Conservation (phyloP, 2,888 invertebrate genomes). For the Polietes domitor region DNA sequence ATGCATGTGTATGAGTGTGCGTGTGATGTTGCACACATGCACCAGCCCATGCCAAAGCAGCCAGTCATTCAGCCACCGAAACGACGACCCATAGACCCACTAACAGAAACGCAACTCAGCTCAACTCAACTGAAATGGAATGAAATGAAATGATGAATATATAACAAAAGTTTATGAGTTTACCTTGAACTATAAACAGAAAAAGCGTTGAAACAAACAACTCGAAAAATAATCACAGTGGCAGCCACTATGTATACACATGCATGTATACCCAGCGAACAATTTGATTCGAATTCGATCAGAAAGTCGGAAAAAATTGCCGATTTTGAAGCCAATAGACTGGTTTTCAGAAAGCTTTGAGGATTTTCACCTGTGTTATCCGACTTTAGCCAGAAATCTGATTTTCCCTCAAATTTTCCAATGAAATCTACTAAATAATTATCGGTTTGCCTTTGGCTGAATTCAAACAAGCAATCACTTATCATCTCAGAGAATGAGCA, state of each 20-base stretch:
- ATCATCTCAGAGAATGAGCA: no score
- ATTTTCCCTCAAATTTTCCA: no score
- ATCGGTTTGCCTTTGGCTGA: no score
- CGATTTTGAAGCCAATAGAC: no score
- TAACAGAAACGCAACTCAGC: slow-evolving; percentile 18
- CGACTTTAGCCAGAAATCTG: no score
- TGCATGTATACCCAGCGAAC: no score
- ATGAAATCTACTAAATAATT: no score
- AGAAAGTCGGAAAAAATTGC: no score
- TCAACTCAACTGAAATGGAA: slow-evolving; percentile 13
- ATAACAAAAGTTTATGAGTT: slow-evolving; percentile 71
- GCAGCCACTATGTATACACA: neutral
- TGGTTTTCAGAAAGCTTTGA: no score
- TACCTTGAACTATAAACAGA: slow-evolving; percentile 77
- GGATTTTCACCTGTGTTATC: no score
- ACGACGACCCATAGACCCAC: slow-evolving; percentile 52
- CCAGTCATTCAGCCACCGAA: neutral
- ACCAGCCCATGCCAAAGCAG: slow-evolving; percentile 22
- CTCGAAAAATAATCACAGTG: slow-evolving; percentile 29
- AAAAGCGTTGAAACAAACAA: slow-evolving; percentile 34
- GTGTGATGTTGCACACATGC: slow-evolving; percentile 14
- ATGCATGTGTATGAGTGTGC: slow-evolving; percentile 1
- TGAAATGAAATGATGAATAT: slow-evolving; percentile 52
- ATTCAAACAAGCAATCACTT: no score
- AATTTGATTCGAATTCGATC: no score